Base-by-base conservation (phyloP, 2,113 vertebrate species). In the Sturnira hondurensis region DNA sequence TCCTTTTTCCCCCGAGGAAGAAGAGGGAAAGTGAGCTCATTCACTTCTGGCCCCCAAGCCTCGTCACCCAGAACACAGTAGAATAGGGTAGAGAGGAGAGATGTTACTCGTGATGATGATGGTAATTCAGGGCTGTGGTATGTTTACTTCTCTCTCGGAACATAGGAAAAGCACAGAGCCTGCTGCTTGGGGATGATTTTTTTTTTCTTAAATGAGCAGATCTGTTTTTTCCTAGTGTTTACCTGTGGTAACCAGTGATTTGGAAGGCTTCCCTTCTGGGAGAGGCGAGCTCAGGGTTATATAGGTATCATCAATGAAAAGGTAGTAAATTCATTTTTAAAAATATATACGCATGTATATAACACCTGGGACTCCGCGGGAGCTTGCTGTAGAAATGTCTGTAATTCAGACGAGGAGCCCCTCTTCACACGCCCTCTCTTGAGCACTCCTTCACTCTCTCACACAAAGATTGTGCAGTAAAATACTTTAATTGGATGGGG, bases 401-500 rank as follows among this genome's bases (percentile, higher is more conserved):
- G 50, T 95, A 94, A 92, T 98, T 96, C 96, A 93, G 92, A 93
- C 70, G 74, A 97, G 94, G 86, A 97, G 65, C 85, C 80, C 87
- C 86, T 95, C 90, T 91, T 74, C 94, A 50, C 73, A 78, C 41
- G 56, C 82, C 7, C 65, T 86, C 94, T 89, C 77, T 28, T 9
- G 86, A 88, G 93, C 86, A 94, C 95, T 95, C 93, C 89, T 80
- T 97, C 93, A 95, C 96, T 96, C 92, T 94, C 83, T 36, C 89
- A 56, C 91, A 97, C 97, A 98, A 96, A 97, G 93, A 98, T 98
- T 78, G 97, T 98, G 97, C 97, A 97, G 98, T 98, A 98, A 98
- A 98, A 98, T 96, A 97, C 96, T 97, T 98, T 98, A 98, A 98
- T 98, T 98, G 98, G 97, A 97, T 95, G 97, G 92, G 93, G 97